Evolutionary conservation across 2,797 vertebrate species (phyloP).

Genomic region (Ceryle rudis): DNA sequence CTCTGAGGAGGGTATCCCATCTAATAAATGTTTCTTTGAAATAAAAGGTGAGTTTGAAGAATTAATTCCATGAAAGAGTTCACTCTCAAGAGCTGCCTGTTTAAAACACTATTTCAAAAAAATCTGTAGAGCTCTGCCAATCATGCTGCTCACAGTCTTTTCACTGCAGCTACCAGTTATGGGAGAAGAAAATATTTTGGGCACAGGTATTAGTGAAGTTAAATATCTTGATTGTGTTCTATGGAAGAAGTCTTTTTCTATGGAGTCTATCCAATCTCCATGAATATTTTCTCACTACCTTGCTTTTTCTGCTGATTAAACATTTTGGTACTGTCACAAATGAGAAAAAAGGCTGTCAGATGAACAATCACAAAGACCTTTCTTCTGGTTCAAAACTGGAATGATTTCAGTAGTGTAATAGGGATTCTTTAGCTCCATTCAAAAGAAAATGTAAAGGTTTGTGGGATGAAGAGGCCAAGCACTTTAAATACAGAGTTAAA

Average conservation of each 20-base stretch:
- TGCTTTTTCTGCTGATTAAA: conserved; percentile 52
- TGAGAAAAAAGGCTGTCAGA: conserved; percentile 24
- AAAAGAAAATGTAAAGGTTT: conserved; percentile 26
- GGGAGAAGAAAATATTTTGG: conserved; percentile 46
- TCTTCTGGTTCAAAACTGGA: conserved; percentile 52
- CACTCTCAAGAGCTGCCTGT: background rate
- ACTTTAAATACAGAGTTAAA: background rate
- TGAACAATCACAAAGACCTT: conserved; percentile 41
- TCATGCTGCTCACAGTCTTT: background rate
- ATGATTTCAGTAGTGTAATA: conserved; percentile 23
- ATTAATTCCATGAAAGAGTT: background rate
- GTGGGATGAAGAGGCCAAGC: background rate
- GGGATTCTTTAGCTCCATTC: background rate
- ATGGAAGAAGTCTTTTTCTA: background rate
- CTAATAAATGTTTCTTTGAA: background rate
- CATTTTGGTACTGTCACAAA: conserved; percentile 33
- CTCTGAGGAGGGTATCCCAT: background rate
- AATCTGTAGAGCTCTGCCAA: background rate
- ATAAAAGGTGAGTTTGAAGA: background rate
- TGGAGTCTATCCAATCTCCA: background rate
- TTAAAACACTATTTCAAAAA: background rate
- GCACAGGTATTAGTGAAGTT: conserved; percentile 5
- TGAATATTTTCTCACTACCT: conserved; percentile 50
- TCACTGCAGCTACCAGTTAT: background rate
- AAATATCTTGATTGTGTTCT: background rate